Conservation (phyloP, 2,888 invertebrate genomes). For the Drosophila neoperkinsi region DNA sequence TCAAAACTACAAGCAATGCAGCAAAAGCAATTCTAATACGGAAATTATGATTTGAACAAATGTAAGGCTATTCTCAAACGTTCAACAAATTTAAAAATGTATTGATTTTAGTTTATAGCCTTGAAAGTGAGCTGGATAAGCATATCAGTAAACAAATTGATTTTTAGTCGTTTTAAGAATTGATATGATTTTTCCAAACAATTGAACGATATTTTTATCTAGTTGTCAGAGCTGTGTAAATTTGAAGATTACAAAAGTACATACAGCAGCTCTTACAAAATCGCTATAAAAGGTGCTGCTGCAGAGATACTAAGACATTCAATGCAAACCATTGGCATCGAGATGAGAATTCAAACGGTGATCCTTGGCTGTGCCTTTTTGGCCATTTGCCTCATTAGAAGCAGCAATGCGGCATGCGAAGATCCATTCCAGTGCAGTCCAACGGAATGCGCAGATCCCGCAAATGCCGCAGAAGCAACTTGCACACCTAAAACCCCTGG, state of each 20-base stretch:
- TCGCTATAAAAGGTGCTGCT: constrained; percentile 14
- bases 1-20: background rate
- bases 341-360: constrained; percentile 27
- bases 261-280: too few relatives aligned
- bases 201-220: background rate
- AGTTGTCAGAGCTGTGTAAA: background rate
- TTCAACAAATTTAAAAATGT: background rate
- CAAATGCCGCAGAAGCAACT: too few relatives aligned
- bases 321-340: background rate
- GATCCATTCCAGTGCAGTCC: too few relatives aligned
- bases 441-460: too few relatives aligned
- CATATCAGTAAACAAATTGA: background rate
- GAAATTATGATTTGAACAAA: too few relatives aligned
- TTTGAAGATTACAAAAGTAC: background rate
- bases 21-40: background rate
- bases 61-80: background rate
- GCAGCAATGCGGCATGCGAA: too few relatives aligned
- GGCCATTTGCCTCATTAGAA: constrained; percentile 5
- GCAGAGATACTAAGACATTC: background rate
- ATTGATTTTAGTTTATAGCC: background rate
- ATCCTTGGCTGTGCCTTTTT: constrained; percentile 21
- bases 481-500: too few relatives aligned
- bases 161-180: background rate
- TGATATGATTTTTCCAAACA: background rate
- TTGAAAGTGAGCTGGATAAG: background rate